Conservation (phyloP, 2,113 vertebrate genomes). For the Spea multiplicata region DNA sequence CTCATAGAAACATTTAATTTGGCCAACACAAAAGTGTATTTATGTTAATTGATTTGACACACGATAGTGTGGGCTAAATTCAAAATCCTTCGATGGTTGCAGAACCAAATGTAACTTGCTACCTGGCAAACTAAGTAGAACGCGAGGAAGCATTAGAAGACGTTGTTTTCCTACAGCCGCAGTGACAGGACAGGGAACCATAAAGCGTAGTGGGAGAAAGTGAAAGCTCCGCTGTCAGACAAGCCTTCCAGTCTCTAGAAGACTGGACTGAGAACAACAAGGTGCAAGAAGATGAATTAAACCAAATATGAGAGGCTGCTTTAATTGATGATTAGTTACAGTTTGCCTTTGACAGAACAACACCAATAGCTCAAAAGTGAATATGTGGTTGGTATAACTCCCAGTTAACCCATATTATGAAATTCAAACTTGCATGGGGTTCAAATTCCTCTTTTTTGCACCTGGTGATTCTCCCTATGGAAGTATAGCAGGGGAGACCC, state of each 20-base stretch:
- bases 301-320: constrained; percentile 54
- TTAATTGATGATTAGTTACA: constrained; percentile 15
- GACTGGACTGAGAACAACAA: constrained; percentile 93
- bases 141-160: constrained; percentile 45
- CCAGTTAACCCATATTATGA: constrained; percentile 30
- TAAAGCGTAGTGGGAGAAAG: constrained; percentile 64
- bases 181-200: constrained; percentile 60
- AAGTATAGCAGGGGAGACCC: constrained; percentile 74
- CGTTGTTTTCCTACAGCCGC: constrained; percentile 53
- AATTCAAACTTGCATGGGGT: constrained; percentile 48
- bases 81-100: too few species aligned
- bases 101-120: too few species aligned
- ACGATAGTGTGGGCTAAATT: too few species aligned
- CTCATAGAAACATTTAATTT: too few species aligned
- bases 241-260: constrained; percentile 78
- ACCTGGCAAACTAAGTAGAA: background rate
- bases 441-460: constrained; percentile 84
- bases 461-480: constrained; percentile 93
- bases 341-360: constrained; percentile 39
- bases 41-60: too few species aligned
- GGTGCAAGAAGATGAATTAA: constrained; percentile 85
- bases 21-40: too few species aligned
- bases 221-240: constrained; percentile 78
- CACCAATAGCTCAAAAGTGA: constrained; percentile 7
- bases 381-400: constrained; percentile 19